Percentiles rank a stretch among this genome's conserved stretches.
Conservation (phyloP, 2,113 vertebrate species). For the Osmerus mordax region DNA sequence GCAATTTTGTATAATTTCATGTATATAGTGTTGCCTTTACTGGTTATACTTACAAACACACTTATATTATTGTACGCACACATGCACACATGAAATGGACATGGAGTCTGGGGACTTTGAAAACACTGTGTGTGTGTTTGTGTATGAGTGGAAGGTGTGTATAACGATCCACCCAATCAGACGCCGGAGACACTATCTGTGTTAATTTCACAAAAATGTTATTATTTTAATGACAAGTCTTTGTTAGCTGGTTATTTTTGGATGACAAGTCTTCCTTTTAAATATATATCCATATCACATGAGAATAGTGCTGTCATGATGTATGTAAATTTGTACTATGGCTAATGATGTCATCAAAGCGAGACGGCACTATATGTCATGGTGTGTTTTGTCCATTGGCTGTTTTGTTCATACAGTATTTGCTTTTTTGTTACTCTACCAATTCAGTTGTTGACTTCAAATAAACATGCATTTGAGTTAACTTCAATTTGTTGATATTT, state of each 20-base stretch:
- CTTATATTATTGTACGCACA: slow-evolving; percentile 34
- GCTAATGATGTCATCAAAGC: slow-evolving; percentile 64
- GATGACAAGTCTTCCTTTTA: slow-evolving; percentile 77
- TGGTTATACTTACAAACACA: slow-evolving; percentile 46
- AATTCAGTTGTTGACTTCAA: slow-evolving; percentile 72
- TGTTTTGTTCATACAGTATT: slow-evolving; percentile 55
- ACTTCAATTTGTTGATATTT: slow-evolving; percentile 42
- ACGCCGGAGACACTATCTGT: slow-evolving; percentile 56
- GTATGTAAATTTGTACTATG: slow-evolving; percentile 64
- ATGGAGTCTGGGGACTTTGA: slow-evolving; percentile 40
- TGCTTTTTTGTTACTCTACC: slow-evolving; percentile 56
- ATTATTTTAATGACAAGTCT: slow-evolving; percentile 40
- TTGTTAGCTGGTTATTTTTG: slow-evolving; percentile 48
- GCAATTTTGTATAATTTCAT: slow-evolving; percentile 58
- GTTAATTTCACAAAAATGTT: slow-evolving; percentile 43
- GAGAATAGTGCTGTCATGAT: slow-evolving; percentile 52
- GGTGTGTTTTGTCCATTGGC: slow-evolving; percentile 49
- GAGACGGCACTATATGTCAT: slow-evolving; percentile 46
- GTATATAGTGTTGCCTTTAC: slow-evolving; percentile 74
- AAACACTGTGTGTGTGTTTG: slow-evolving; percentile 46
- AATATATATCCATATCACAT: slow-evolving; percentile 72
- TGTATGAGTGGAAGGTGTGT: slow-evolving; percentile 53
- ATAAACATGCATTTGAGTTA: slow-evolving; percentile 76
- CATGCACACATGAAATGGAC: slow-evolving; percentile 39
- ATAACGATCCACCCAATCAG: slow-evolving; percentile 51